Conservation (phyloP, 2,113 vertebrate genomes). For the Conger conger region DNA sequence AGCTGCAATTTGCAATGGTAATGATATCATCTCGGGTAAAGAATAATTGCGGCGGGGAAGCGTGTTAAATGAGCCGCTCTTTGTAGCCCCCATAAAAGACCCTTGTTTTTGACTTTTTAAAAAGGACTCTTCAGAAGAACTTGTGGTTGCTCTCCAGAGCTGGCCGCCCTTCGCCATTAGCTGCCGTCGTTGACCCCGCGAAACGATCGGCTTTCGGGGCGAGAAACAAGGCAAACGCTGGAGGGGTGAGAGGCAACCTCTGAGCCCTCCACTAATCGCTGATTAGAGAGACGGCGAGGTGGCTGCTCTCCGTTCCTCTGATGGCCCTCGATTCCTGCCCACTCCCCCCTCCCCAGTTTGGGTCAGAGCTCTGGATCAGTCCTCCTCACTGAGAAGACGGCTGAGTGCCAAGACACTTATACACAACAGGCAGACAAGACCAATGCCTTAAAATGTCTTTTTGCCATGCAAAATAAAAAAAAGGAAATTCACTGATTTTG, state of each 20-base stretch:
- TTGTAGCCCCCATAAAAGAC: slow-evolving; percentile 54
- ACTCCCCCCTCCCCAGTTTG: neutral
- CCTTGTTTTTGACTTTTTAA: slow-evolving; percentile 56
- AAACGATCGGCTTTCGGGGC: neutral
- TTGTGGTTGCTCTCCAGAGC: slow-evolving; percentile 54
- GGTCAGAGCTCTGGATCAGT: neutral
- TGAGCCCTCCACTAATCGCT: slow-evolving; percentile 8
- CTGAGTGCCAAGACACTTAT: slow-evolving; percentile 4
- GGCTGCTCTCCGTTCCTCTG: neutral
- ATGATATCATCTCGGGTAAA: slow-evolving; percentile 49
- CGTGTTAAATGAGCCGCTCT: slow-evolving; percentile 59
- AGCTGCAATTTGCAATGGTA: slow-evolving; percentile 69
- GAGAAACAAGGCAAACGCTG: neutral
- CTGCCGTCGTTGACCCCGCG: slow-evolving; percentile 50
- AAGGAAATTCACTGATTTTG: too few species aligned
- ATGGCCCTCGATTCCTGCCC: slow-evolving; percentile 6
- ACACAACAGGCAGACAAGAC: slow-evolving; percentile 2
- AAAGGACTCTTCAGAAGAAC: slow-evolving; percentile 54
- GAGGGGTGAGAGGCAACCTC: neutral
- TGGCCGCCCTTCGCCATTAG: slow-evolving; percentile 61
- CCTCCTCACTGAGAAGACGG: neutral
- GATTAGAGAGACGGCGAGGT: neutral
- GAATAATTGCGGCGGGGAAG: slow-evolving; percentile 69
- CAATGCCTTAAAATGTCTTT: neutral
- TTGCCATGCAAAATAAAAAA: neutral